Percentiles rank a stretch among this genome's conserved stretches.
These are phyloP conservation scores for Collichthys lucidus DNA, from an alignment of 2,113 vertebrate species.

Conservation along the genomic window DNA sequence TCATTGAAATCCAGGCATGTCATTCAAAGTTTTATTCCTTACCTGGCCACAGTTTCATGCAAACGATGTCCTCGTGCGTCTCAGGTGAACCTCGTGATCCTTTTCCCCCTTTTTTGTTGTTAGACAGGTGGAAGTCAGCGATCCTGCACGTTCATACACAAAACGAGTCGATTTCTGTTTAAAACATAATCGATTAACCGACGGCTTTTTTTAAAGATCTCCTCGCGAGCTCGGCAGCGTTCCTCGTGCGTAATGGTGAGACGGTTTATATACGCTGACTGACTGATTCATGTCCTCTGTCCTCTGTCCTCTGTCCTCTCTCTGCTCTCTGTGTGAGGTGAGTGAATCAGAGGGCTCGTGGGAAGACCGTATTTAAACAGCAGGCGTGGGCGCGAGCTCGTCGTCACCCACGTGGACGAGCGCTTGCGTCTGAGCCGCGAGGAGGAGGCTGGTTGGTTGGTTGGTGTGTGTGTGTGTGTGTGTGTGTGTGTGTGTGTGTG, in stretches of 20 bases:
- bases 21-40: background rate
- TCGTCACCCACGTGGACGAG: conserved; percentile 53
- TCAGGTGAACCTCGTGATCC: conserved; percentile 39
- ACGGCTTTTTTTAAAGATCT: background rate
- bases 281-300: background rate
- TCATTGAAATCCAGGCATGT: fast-evolving
- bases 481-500: too few species aligned
- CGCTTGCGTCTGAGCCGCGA: conserved; percentile 26
- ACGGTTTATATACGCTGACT: background rate
- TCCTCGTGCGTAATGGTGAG: background rate
- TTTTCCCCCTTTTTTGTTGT: too few species aligned
- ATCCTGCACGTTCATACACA: background rate
- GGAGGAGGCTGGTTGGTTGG: conserved; percentile 17
- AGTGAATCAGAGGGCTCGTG: conserved; percentile 8
- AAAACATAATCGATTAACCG: background rate
- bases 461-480: too few species aligned
- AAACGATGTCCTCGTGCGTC: conserved; percentile 61
- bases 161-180: background rate
- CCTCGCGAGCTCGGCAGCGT: background rate
- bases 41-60: conserved; percentile 76
- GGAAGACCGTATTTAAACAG: conserved; percentile 60
- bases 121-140: conserved; percentile 10
- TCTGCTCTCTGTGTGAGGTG: background rate
- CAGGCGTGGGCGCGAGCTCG: conserved; percentile 60
- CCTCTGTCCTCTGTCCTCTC: too few species aligned